phyloP scores from a whole-genome alignment of 2,888 invertebrate species.

The Myopa testacea region DNA sequence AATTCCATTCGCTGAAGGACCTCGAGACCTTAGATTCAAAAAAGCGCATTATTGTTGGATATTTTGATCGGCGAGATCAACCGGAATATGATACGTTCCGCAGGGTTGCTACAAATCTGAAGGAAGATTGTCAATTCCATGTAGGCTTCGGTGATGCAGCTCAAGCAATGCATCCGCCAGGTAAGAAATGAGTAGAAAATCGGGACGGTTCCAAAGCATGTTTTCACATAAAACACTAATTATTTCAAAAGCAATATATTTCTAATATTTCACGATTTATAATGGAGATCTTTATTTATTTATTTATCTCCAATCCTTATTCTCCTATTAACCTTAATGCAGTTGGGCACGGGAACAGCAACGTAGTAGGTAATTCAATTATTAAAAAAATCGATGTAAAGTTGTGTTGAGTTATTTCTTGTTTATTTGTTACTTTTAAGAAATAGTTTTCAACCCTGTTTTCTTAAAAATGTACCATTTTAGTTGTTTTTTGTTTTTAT shows the following conservation, averaged over 20 bases:
- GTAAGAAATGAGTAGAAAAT: constrained; percentile 65
- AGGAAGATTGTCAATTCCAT: constrained; percentile 96
- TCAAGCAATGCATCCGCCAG: constrained; percentile 86
- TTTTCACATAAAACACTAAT: too few species aligned
- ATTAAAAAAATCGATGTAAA: constrained; percentile 30
- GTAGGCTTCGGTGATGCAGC: constrained; percentile 89
- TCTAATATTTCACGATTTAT: too few species aligned
- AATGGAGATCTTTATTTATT: neutral
- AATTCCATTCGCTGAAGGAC: constrained; percentile 80
- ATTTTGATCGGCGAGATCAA: constrained; percentile 84
- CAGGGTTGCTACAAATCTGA: constrained; percentile 85
- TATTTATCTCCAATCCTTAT: neutral
- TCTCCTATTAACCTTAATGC: neutral
- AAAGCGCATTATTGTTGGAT: constrained; percentile 89
- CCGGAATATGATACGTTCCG: constrained; percentile 84
- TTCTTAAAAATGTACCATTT: neutral
- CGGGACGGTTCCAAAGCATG: neutral
- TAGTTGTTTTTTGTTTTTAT: neutral
- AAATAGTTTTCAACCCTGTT: neutral
- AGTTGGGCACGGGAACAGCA: constrained; percentile 40
- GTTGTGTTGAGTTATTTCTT: too few species aligned
- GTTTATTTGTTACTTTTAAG: too few species aligned
- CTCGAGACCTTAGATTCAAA: constrained; percentile 81
- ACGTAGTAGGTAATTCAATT: constrained; percentile 45
- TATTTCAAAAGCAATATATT: too few species aligned